Evolutionary conservation across 1,140 invertebrate genomes (phyloP).

Genomic region (Pseudomyrmex dendroicus): DNA sequence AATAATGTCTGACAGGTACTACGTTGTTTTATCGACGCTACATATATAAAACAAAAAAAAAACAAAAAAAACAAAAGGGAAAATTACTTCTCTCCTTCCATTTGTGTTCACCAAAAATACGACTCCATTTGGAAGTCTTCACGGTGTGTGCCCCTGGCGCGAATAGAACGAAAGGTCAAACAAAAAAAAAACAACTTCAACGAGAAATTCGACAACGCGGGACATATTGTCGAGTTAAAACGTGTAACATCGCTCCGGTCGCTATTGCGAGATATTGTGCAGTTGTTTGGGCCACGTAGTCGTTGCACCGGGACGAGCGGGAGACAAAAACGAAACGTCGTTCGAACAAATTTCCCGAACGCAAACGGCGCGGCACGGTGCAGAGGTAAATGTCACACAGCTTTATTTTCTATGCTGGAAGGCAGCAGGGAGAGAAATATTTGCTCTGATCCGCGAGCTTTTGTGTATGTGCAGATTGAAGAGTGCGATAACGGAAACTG

Average conservation of each 20-base stretch:
- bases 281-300: slow-evolving; percentile 35
- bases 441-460: slow-evolving; percentile 21
- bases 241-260: not conserved
- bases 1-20: slow-evolving; percentile 45
- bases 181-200: not conserved
- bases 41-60: not conserved
- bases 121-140: not conserved
- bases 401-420: slow-evolving; percentile 41
- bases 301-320: not conserved
- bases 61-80: not conserved
- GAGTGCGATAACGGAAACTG: slow-evolving; percentile 16
- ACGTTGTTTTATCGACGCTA: slow-evolving; percentile 38
- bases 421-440: slow-evolving; percentile 29
- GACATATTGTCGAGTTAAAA: slow-evolving; percentile 43
- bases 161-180: not conserved
- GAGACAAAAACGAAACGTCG: slow-evolving; percentile 22
- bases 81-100: not conserved
- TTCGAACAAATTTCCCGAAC: slow-evolving; percentile 38
- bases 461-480: slow-evolving; percentile 18
- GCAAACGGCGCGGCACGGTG: not conserved
- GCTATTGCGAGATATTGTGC: slow-evolving; percentile 29
- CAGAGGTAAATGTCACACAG: slow-evolving; percentile 37
- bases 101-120: not conserved
- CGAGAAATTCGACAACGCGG: slow-evolving; percentile 7
- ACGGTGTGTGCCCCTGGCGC: not conserved